Base-by-base conservation (phyloP, 1,140 invertebrate genomes). In the Coboldia fuscipes region DNA sequence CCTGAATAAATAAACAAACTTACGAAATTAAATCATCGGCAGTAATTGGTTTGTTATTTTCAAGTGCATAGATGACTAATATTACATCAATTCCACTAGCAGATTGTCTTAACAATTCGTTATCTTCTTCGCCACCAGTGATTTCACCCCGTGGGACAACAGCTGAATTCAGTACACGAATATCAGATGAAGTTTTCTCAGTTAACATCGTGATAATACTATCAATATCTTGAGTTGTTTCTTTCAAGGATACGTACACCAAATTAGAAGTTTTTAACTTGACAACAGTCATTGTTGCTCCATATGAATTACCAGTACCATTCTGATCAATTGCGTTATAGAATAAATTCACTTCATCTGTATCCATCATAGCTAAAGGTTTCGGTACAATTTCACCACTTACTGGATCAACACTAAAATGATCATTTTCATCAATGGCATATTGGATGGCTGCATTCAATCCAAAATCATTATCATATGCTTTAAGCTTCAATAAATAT, bases 241-340 rank as follows among this genome's bases (percentile, higher is more conserved):
- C 28, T 3, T 15, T 23, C 6, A 23, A 6, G 22, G 22, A 23
- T 23, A 29, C 13, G 13, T 29, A 5, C 16, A 34, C 31, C 17
- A 39, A 27, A n/a, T 28, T 2, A n/a, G 18, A 9, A 22, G 26
- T 24, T 29, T 33, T 9, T 4, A 42, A 0, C 1, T 15, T 38
- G 7, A 45, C 10, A 1, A 42, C 15, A 15, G 30, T 39, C 18
- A 43, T 6, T 42, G 32, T 24, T 33, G n/a, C 8, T 23, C 19
- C 12, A 46, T 37, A 14, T 31, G 23, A 31, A 38, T 39, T 2
- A 46, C 41, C 38, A 9, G 30, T 18, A 21, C 44, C 44, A 36
- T 40, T n/a, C 13, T 32, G 17, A 34, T 46, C 44, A 12, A 21
- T 41, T 23, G 45, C 45, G 23, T 34, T 30, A 4, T 45, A 33